A percentile compares a stretch with the other conserved stretches of the same genome.
phyloP scores from a whole-genome alignment of 1,140 invertebrate species.

The Octopus bimaculoides region DNA sequence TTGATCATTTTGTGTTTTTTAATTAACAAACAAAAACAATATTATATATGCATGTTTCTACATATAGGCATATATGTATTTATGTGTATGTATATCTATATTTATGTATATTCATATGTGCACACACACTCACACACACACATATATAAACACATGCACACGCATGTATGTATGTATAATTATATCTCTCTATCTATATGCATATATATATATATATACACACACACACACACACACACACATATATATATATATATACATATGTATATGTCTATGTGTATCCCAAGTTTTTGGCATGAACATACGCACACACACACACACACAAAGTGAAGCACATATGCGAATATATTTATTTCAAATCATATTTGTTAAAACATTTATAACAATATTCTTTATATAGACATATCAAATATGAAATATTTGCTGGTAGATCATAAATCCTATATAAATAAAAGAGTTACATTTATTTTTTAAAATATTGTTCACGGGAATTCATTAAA shows the following conservation, averaged over 20 bases:
- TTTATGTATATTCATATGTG: neutral
- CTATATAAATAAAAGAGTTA: no score
- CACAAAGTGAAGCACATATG: no score
- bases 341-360: no score
- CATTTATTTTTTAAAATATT: no score
- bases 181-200: neutral
- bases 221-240: neutral
- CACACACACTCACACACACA: neutral
- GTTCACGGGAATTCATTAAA: no score
- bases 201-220: neutral
- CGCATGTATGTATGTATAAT: neutral
- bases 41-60: neutral
- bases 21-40: no score
- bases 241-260: neutral
- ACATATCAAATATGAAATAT: no score
- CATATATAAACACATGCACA: neutral
- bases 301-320: neutral
- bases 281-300: neutral
- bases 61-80: neutral
- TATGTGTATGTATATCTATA: neutral
- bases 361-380: no score
- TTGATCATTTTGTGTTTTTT: no score
- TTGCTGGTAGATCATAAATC: no score
- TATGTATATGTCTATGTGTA: neutral
- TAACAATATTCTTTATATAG: no score